Evolutionary conservation across 2,113 vertebrate genomes (phyloP), one percentile per base, ranked within the genome.

Genomic region (Apteryx owenii): DNA sequence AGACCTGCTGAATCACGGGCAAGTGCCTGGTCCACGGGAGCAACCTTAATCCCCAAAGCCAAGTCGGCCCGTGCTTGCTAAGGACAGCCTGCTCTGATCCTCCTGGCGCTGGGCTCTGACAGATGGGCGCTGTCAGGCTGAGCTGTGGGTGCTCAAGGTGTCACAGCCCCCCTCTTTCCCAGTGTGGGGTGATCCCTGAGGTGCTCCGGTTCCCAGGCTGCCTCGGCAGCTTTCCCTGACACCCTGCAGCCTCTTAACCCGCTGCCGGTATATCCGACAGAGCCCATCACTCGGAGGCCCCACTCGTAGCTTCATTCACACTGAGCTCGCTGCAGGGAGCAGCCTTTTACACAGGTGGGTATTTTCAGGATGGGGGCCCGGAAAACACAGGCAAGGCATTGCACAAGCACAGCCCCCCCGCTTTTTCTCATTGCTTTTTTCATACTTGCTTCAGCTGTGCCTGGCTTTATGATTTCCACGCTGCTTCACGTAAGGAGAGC

Each of bases 351-450:
- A 33, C 13, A 10, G 44, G 40, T 23, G 42, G 36, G n/a, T 8
- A 40, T 88, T 73, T 89, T 70, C 70, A 38, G 54, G 48, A 38
- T 1, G 2, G 68, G 0, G 0, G 4, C 7, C 3, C 0, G 6
- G 40, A 72, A 51, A 85, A 42, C 0, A 4, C 3, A 2, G 21
- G 18, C 40, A 66, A 90, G 46, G 50, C 29, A 44, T 10, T 64
- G 62, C 46, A 58, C 0, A 11, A 60, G 60, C 36, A 84, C 0
- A 9, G 44, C 23, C 5, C 20, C 10, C 12, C 12, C 46, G 6
- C 46, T 66, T 88, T 81, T 36, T 23, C 25, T 62, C 38, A 23
- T 62, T 40, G 23, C 6, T 75, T 40, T 44, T 90, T 18, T 58
- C 56, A 50, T 36, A 17, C 12, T 25, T 64, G 29, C 25, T 68